Conservation (phyloP, 1,140 invertebrate genomes). For the Gryllus bimaculatus region DNA sequence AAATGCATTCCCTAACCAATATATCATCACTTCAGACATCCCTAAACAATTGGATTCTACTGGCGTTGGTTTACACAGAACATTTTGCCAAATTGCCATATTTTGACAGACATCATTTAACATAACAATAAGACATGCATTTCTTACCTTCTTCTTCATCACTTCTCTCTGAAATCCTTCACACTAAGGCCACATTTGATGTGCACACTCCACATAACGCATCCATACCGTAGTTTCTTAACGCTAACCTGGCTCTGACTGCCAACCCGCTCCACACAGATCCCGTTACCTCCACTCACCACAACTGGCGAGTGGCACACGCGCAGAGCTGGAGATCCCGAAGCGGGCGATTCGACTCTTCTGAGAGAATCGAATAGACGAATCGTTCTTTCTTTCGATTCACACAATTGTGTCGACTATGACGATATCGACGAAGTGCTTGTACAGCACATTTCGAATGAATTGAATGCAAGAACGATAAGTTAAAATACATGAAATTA, state of each 20-base stretch:
- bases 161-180: conserved; percentile 8
- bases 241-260: not conserved
- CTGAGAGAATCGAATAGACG: too few species aligned
- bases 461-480: too few species aligned
- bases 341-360: too few species aligned
- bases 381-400: too few species aligned
- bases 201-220: not conserved
- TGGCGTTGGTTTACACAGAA: not conserved
- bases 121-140: not conserved
- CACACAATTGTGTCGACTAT: too few species aligned
- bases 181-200: conserved; percentile 7
- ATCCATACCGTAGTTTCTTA: not conserved
- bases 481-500: too few species aligned
- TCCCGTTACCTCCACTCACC: not conserved
- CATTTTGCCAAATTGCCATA: not conserved
- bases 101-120: conserved; percentile 7
- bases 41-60: too few species aligned
- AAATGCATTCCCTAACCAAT: not conserved
- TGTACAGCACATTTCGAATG: too few species aligned
- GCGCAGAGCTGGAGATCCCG: too few species aligned
- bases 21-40: not conserved
- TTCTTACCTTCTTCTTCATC: conserved; percentile 19
- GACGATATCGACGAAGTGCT: too few species aligned
- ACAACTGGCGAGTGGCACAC: not conserved
- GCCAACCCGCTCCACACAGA: not conserved